These are phyloP conservation scores for Lomographa bimaculata DNA, from an alignment of 2,888 invertebrate genomes.

Conservation along the genomic window DNA sequence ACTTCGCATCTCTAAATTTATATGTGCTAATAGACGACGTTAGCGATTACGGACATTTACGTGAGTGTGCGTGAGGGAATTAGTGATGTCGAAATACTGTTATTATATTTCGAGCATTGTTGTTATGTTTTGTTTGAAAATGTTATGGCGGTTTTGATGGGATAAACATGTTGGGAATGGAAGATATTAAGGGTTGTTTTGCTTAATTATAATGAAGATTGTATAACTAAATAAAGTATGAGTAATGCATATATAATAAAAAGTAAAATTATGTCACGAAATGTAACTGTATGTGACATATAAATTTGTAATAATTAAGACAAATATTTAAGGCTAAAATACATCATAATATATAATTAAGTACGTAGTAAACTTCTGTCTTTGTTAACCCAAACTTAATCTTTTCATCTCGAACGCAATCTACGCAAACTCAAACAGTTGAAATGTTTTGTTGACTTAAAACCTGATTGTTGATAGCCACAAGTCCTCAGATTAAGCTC, in stretches of 20 bases:
- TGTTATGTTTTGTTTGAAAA: constrained; percentile 45
- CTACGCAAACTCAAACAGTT: no score
- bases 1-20: constrained; percentile 64
- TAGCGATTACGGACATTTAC: constrained; percentile 51
- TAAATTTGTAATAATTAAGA: no score
- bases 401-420: no score
- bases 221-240: no score
- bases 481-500: constrained; percentile 2
- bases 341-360: no score
- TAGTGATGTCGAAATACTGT: constrained; percentile 50
- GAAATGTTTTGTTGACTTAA: no score
- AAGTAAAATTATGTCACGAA: no score
- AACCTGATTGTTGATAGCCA: no score
- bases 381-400: no score
- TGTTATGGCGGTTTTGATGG: constrained; percentile 22
- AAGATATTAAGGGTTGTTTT: constrained; percentile 10
- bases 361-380: no score
- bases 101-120: constrained; percentile 48
- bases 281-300: no score
- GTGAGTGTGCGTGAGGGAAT: constrained; percentile 49
- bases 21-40: constrained; percentile 62
- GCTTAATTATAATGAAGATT: constrained; percentile 11
- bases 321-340: background rate
- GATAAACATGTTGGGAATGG: constrained; percentile 19
- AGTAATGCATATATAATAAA: no score